Evolutionary conservation across 2,113 vertebrate species (phyloP), one percentile per base, ranked within the genome.

Genomic region (Ranitomeya variabilis): DNA sequence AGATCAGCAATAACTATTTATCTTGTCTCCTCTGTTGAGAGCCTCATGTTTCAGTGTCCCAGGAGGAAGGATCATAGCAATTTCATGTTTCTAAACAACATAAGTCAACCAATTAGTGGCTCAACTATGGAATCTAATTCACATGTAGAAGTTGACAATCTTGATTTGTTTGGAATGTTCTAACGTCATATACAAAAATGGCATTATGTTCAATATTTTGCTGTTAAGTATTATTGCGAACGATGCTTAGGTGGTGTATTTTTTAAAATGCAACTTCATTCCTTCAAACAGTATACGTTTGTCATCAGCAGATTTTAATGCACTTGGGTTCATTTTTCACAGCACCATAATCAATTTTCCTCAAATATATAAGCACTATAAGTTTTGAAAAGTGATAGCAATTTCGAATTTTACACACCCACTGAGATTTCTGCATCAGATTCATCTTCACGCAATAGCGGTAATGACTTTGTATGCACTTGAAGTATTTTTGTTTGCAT

Each of bases 401-500:
- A 93, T 94, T 94, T 95, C 92, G 92, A 91, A 92, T 92, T 94
- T 94, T 92, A 94, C 92, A 92, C 91, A 93, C 93, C 94, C 94
- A 93, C 92, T 87, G 94, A 95, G 92, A 93, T 93, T 94, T 92
- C 31, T 62, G 92, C 93, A 92, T 94, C 94, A 93, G 93, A 93
- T 94, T 94, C 92, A 55, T 88, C 92, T 91, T 91, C 90, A 91
- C 91, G 91, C 94, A 93, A 91, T 91, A 91, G 57, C 26, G 37
- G 90, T 93, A 90, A 92, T 93, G 92, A 94, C 94, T 95, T 94
- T 93, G 94, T 93, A 92, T 91, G 92, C 93, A 94, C 93, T 95
- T 96, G 94, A 94, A 94, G 92, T 93, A 92, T 92, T 94, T 81
- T 94, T 94, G 94, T 81, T 94, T 94, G 94, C 92, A 92, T 94